A percentile compares a stretch with the other conserved stretches of the same genome.
phyloP scores from a whole-genome alignment of 2,113 vertebrate genomes.

The Pardalotus punctatus region DNA sequence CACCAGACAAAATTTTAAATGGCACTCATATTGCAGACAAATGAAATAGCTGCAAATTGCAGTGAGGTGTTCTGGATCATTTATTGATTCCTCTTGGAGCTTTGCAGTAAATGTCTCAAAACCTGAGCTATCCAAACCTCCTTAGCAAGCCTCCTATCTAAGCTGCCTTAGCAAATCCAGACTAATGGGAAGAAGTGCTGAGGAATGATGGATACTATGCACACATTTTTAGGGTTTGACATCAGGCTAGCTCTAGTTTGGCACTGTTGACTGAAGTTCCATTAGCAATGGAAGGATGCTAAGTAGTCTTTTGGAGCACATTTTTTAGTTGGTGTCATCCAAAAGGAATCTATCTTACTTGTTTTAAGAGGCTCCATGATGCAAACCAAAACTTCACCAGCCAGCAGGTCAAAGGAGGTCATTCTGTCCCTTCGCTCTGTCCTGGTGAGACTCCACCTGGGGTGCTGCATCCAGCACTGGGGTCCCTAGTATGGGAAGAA shows the following conservation, averaged over 20 bases:
- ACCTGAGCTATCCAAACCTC: neutral
- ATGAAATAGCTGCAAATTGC: neutral
- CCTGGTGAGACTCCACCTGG: neutral
- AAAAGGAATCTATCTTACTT: neutral
- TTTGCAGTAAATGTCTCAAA: neutral
- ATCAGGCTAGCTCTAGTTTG: neutral
- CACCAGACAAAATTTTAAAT: neutral
- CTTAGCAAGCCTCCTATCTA: no score
- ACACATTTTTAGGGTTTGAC: neutral
- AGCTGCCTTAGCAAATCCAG: neutral
- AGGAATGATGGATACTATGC: neutral
- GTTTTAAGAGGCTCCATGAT: neutral
- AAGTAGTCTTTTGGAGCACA: neutral
- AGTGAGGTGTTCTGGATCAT: neutral
- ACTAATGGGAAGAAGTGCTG: neutral
- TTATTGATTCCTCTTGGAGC: neutral
- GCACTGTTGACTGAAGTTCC: neutral
- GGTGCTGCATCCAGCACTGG: neutral
- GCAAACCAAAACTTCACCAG: neutral
- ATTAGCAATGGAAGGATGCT: neutral
- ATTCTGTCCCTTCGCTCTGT: neutral
- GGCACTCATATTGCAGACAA: neutral
- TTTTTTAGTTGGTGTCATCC: neutral
- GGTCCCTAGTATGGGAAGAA: fast-evolving
- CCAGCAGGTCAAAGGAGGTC: neutral